Percentiles rank a stretch among this genome's conserved stretches.
These are phyloP conservation scores for Erpornis zantholeuca DNA, from an alignment of 2,113 vertebrate species.

Conservation along the genomic window DNA sequence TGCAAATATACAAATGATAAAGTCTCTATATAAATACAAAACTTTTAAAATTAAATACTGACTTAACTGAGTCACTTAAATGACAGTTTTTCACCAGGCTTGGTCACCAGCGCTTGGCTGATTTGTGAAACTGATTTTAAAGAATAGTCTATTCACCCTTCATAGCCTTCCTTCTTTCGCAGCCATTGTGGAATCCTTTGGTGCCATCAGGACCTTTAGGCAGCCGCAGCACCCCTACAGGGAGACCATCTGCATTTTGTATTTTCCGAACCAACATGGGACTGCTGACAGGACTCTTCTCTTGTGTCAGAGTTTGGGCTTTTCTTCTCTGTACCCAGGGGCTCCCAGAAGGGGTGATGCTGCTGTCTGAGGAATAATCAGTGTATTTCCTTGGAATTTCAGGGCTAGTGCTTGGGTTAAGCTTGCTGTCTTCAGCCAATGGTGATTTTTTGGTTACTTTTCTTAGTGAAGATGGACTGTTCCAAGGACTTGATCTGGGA, in stretches of 20 bases:
- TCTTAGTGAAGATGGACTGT: constrained; percentile 87
- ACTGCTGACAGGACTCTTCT: constrained; percentile 87
- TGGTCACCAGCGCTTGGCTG: neutral
- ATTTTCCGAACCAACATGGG: constrained; percentile 86
- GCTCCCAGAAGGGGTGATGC: constrained; percentile 90
- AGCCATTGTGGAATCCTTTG: constrained; percentile 84
- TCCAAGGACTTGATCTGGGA: constrained; percentile 92
- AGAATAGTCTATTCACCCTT: neutral
- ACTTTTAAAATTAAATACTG: constrained; percentile 58
- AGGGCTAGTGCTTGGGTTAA: constrained; percentile 76
- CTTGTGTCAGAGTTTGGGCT: constrained; percentile 80
- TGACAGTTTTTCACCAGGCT: neutral
- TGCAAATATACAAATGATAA: constrained; percentile 22
- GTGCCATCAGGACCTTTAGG: constrained; percentile 92
- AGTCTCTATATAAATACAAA: constrained; percentile 52
- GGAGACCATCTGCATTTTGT: constrained; percentile 86
- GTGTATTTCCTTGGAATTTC: constrained; percentile 72
- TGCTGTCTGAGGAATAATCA: constrained; percentile 96
- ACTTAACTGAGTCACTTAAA: constrained; percentile 59
- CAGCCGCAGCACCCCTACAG: constrained; percentile 85
- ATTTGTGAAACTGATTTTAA: neutral
- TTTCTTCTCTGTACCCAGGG: constrained; percentile 96
- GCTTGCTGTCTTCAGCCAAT: constrained; percentile 77
- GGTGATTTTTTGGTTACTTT: constrained; percentile 86
- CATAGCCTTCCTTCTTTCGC: constrained; percentile 71